Evolutionary conservation across 2,113 vertebrate species (phyloP), one percentile per base, ranked within the genome.

Genomic region (Crypturellus undulatus): DNA sequence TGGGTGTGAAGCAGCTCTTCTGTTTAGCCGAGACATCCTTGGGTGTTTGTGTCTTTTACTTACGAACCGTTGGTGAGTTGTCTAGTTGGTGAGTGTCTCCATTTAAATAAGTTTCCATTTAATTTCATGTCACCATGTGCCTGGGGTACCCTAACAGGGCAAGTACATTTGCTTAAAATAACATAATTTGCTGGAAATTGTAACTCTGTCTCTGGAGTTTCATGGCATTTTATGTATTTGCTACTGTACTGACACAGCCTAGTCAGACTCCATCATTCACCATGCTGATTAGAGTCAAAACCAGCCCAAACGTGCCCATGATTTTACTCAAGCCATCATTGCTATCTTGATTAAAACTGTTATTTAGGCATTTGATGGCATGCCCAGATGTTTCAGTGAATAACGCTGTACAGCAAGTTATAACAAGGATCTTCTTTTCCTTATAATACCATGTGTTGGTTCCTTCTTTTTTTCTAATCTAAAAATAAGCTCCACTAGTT

Each of bases 1-100:
- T 42, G 87, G 30, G 75, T 90, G 60, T 16, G 69, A 92, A 90
- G 88, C 49, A 77, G 40, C 30, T 91, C 56, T 84, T 93, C 60
- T 77, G 68, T 26, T 70, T 11, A 73, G 64, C 68, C 88, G 83
- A 71, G 88, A 75, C 9, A 58, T 4, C 24, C 52, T 58, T 25
- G 13, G 81, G 24, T 56, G 14, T 52, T 76, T 71, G 45, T 76
- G 63, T 63, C 26, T 92, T 73, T 69, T 78, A 93, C 51, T 56
- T 20, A 69, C 25, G 38, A 34, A 12, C 47, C 59, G 21, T 16
- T 81, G 51, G 47, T 62, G 43, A 45, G 15, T 34, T 60, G 38
- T 8, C 21, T 80, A 5, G 30, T 42, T 42, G 40, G 40, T 42
- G 40, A 42, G 40, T 42, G 40, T 42, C 34, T 38, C 26, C 54